These are phyloP conservation scores for Tipula unca DNA, from an alignment of 2,888 invertebrate genomes.

Conservation along the genomic window DNA sequence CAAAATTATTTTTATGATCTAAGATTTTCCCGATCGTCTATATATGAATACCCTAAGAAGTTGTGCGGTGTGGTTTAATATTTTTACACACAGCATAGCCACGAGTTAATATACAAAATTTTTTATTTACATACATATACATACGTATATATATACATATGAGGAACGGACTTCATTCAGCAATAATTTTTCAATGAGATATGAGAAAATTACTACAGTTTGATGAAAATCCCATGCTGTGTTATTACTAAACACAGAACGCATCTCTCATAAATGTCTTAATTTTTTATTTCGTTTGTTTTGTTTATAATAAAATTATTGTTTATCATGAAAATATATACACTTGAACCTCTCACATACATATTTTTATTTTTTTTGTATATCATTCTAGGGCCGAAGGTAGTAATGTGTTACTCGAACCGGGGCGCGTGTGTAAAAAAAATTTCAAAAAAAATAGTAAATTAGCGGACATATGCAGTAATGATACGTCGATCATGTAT, in stretches of 20 bases:
- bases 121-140: background rate
- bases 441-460: constrained; percentile 67
- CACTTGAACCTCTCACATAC: background rate
- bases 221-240: constrained; percentile 17
- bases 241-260: background rate
- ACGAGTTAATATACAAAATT: background rate
- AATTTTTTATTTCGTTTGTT: background rate
- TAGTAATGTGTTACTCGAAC: constrained; percentile 83
- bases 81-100: background rate
- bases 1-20: constrained; percentile 14
- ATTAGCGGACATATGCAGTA: constrained; percentile 73
- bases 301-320: background rate
- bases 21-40: background rate
- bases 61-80: background rate
- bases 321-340: background rate
- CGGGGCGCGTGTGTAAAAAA: constrained; percentile 80
- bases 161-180: constrained; percentile 1
- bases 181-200: background rate
- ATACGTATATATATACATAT: too few relatives aligned
- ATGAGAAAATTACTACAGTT: background rate
- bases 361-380: background rate
- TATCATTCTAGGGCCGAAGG: constrained; percentile 58
- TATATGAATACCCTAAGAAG: background rate
- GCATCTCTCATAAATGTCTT: constrained; percentile 16
- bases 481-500: constrained; percentile 70